A percentile compares a stretch with the other conserved stretches of the same genome.
Evolutionary conservation across 2,888 invertebrate species (phyloP).

Genomic region (Idaea biselata): DNA sequence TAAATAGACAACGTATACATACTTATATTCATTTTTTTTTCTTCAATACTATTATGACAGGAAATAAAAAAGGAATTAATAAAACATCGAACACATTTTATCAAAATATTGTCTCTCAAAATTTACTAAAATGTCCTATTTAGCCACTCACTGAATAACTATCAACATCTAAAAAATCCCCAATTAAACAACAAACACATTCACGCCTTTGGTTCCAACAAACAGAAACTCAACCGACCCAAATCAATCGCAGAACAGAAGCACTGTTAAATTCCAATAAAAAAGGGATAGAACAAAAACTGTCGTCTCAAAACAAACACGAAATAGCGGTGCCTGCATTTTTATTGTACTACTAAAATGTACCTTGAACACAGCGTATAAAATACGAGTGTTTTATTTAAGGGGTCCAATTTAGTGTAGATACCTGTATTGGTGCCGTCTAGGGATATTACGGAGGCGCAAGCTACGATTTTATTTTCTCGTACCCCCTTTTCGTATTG

Average conservation of each 20-base stretch:
- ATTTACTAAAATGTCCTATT: not conserved
- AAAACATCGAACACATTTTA: not conserved
- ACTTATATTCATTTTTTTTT: no score
- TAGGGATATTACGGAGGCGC: conserved; percentile 62
- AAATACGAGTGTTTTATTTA: conserved; percentile 57
- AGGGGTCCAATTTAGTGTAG: conserved; percentile 66
- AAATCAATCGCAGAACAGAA: conserved; percentile 6
- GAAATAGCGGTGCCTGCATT: conserved; percentile 27
- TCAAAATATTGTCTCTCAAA: not conserved
- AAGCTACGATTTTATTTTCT: conserved; percentile 69
- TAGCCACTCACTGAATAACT: not conserved
- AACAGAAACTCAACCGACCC: not conserved
- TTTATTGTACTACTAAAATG: conserved; percentile 44
- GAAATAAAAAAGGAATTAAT: not conserved
- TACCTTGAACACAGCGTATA: conserved; percentile 34
- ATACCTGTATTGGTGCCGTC: conserved; percentile 64
- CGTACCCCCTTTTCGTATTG: conserved; percentile 55
- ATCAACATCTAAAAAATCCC: not conserved
- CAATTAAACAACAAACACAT: not conserved
- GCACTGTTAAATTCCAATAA: conserved; percentile 18
- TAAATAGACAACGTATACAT: no score
- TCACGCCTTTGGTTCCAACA: not conserved
- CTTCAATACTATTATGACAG: no score
- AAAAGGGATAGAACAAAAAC: conserved; percentile 16
- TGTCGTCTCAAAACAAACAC: conserved; percentile 19